Evolutionary conservation across 1,140 invertebrate species (phyloP), one percentile per base, ranked within the genome.

Genomic region (Hypsibius dujardini): DNA sequence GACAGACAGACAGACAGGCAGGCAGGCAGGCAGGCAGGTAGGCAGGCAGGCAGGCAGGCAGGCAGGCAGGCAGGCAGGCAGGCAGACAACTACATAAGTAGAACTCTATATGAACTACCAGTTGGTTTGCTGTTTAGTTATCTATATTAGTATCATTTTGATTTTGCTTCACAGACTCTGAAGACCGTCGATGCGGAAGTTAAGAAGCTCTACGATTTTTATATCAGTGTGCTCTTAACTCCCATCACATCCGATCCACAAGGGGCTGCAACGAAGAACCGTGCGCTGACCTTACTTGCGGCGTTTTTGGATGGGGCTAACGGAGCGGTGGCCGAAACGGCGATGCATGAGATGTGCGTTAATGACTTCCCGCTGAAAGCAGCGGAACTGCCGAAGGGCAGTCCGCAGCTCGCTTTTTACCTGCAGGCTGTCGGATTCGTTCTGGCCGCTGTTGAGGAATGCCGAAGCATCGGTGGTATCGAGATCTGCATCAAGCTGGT

Each of bases 281-380:
- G 42, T 42, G 62, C 62, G 3, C 45, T 67, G 45, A 42, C 12
- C 12, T 42, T 67, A 42, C 62, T 67, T 12, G 3, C 62, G 3
- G 12, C 45, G 0, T 67, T 67, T 45, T 45, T 67, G 3, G 12
- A 12, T 42, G 42, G 12, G 3, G 42, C 62, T 7, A 45, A 67
- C 12, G 42, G 7, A 3, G 3, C 12, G 7, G 42, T 7, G 42
- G 42, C 45, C 12, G 62, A 67, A 67, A 45, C 12, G 42, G 42
- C 12, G 3, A 67, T 67, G 12, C 12, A 67, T 7, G 3, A 15
- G 12, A 67, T 67, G 12, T 67, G 42, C 40, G 76, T 76, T 50
- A 76, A 79, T 73, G 76, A 77, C 72, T 79, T 80, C 72, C 79
- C 79, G 28, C 47, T 78, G 62, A 76, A 75, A 59, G 79, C 79